A percentile compares a stretch with the other conserved stretches of the same genome.
phyloP scores from a whole-genome alignment of 2,888 invertebrate species.

The Acronicta psi region DNA sequence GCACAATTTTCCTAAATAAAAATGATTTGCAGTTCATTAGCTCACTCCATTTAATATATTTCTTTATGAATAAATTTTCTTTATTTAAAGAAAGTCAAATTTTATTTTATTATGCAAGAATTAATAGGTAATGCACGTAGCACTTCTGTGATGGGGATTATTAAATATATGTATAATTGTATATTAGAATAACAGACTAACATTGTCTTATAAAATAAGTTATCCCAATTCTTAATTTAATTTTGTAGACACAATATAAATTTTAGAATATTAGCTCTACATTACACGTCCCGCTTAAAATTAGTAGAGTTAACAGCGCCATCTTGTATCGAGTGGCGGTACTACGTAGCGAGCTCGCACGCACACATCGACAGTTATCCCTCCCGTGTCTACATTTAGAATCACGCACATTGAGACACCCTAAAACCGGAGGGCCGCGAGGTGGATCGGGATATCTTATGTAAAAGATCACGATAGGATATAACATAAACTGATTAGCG shows the following conservation, averaged over 20 bases:
- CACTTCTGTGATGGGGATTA: too few relatives aligned
- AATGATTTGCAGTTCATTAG: slow-evolving; percentile 19
- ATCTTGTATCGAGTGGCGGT: slow-evolving; percentile 81
- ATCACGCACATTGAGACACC: slow-evolving; percentile 58
- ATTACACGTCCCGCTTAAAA: neutral
- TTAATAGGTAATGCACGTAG: too few relatives aligned
- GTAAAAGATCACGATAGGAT: slow-evolving; percentile 50
- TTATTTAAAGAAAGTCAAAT: neutral
- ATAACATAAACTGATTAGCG: slow-evolving; percentile 41
- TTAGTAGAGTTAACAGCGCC: slow-evolving; percentile 65
- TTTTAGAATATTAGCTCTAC: neutral
- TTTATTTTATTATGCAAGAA: neutral
- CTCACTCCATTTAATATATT: slow-evolving; percentile 12
- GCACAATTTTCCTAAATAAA: slow-evolving; percentile 24
- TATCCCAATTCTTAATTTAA: too few relatives aligned
- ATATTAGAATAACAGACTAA: too few relatives aligned
- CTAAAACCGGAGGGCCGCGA: slow-evolving; percentile 49
- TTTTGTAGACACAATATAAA: neutral
- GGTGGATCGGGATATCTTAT: slow-evolving; percentile 56
- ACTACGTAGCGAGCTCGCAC: slow-evolving; percentile 61
- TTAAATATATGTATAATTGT: too few relatives aligned
- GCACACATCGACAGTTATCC: slow-evolving; percentile 45
- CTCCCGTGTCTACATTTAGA: slow-evolving; percentile 53
- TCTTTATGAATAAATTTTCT: neutral
- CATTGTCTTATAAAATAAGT: too few relatives aligned